Percentiles rank a stretch among this genome's conserved stretches.
Evolutionary conservation across 2,797 vertebrate species (phyloP).

Genomic region (Dermochelys coriacea): DNA sequence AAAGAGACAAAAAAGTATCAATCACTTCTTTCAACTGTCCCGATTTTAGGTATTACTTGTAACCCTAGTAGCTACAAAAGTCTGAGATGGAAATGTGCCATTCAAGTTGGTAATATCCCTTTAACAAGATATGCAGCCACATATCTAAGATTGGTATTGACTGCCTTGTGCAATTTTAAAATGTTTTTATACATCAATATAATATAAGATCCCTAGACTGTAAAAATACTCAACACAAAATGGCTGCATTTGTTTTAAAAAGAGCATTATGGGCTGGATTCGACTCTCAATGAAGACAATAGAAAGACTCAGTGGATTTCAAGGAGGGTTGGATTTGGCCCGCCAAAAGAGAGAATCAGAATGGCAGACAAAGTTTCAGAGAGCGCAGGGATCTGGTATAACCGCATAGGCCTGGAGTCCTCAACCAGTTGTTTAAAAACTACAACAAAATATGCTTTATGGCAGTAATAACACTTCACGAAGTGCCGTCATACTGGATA

Average conservation of each 20-base stretch:
- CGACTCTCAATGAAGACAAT: rapidly evolving
- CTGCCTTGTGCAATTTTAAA: neutral
- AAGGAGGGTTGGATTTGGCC: neutral
- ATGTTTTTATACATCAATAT: neutral
- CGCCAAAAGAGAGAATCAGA: neutral
- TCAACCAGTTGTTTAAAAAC: neutral
- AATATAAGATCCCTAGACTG: neutral
- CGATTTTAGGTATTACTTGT: neutral
- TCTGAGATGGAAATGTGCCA: neutral
- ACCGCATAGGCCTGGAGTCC: rapidly evolving
- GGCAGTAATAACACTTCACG: neutral
- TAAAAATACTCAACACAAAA: neutral
- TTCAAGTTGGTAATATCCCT: rapidly evolving
- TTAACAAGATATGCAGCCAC: neutral
- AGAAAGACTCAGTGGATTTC: neutral
- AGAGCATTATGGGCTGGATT: rapidly evolving
- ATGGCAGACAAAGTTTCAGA: rapidly evolving
- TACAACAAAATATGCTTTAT: neutral
- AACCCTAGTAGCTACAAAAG: neutral
- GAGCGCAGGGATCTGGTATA: rapidly evolving
- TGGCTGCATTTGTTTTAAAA: rapidly evolving
- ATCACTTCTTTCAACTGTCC: neutral
- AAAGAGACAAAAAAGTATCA: neutral
- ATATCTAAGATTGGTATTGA: neutral
- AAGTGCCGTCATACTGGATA: neutral